Evolutionary conservation across 2,888 invertebrate genomes (phyloP), one percentile per base, ranked within the genome.

Genomic region (Macrosiphum euphorbiae): DNA sequence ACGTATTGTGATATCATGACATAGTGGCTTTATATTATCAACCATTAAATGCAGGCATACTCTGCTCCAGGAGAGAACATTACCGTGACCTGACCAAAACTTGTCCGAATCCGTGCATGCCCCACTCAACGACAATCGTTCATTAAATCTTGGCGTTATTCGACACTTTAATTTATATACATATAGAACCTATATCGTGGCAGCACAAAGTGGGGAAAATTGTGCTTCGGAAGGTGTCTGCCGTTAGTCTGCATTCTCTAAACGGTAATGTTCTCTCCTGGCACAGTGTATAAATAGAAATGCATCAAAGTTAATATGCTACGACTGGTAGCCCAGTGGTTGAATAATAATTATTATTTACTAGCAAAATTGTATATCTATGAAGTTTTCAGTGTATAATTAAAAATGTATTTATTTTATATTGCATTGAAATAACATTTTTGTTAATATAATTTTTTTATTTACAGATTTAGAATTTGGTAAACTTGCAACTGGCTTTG

Each of bases 401-500:
- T 35, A 20, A 35, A 67, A 35, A 78, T 78, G 20, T 8, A 35
- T 78, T 78, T 35, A 20, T 78, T 35, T 78, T 58, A 58, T 26
- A 58, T 58, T 58, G 8, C 26, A 78, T 78, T 78, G 35, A 20
- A 61, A 41, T 16, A 28, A n/a, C 47, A 24, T 24, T 24, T 13
- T 20, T 52, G 26, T 88, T 87, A 41, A 35, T 78, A 78, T 78
- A 7, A 35, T n/a, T 90, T 86, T 94, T 20, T 88, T 88, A 47
- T 95, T 2, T 95, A 94, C 95, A 97, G 98, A 99, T 95, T 96
- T 99, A 47, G 98, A 99, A 95, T 96, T 99, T 95, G 98, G 97
- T 11, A 97, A 97, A 95, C 96, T 99, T 95, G 99, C 98, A 0
- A 97, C 97, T 94, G 97, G 98, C 91, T 99, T 98, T 96, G 99